Conservation (phyloP, 2,113 vertebrate genomes). For the Pterocles gutturalis region DNA sequence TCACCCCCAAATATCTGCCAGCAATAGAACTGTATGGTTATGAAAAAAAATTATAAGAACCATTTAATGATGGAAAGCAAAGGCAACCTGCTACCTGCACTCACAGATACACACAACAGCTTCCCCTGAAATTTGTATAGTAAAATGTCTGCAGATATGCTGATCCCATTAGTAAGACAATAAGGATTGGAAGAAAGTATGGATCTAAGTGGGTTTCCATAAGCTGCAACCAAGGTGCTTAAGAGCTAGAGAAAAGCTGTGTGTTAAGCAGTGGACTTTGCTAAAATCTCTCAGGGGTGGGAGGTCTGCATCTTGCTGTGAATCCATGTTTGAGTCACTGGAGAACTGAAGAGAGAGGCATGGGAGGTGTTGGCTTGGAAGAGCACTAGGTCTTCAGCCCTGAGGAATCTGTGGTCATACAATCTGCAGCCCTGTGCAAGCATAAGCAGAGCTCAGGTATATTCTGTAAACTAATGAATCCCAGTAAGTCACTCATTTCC, state of each 20-base stretch:
- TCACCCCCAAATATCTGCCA: neutral
- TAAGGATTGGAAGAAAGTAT: slow-evolving; percentile 58
- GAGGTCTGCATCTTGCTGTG: neutral
- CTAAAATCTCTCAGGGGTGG: neutral
- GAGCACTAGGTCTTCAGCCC: neutral
- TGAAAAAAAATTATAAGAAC: neutral
- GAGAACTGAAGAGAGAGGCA: neutral
- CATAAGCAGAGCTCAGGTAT: neutral
- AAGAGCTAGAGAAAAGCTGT: slow-evolving; percentile 55
- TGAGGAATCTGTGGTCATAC: neutral
- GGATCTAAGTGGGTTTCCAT: slow-evolving; percentile 58
- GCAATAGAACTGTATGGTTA: neutral
- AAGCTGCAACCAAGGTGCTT: slow-evolving; percentile 41
- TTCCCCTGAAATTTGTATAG: accelerated
- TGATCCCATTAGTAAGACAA: slow-evolving; percentile 38
- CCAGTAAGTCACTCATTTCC: neutral
- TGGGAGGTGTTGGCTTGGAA: neutral
- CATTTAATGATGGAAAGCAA: neutral
- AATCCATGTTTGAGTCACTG: neutral
- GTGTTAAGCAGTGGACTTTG: slow-evolving; percentile 8
- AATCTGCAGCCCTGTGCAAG: neutral
- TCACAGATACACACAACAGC: neutral
- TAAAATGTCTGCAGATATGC: neutral
- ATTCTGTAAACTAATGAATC: neutral
- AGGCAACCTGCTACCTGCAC: neutral